Evolutionary conservation across 2,797 vertebrate species (phyloP).

Genomic region (Cossypha polioptera): DNA sequence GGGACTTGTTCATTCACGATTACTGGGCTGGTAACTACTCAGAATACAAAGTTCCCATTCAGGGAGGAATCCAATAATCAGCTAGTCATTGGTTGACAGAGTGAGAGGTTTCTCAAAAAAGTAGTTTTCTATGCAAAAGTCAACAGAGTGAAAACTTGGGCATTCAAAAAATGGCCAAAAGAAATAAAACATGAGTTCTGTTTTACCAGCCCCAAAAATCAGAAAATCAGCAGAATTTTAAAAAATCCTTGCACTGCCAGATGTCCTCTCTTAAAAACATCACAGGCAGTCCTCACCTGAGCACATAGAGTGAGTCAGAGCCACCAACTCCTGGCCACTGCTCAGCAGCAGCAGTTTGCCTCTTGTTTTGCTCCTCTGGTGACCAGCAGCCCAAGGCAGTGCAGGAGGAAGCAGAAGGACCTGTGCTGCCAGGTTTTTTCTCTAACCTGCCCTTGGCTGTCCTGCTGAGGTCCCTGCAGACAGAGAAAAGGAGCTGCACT

Average conservation of each 20-base stretch:
- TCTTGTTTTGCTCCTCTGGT: background rate
- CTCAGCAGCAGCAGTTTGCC: background rate
- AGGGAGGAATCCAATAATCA: background rate
- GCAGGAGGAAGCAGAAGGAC: background rate
- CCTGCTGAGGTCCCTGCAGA: background rate
- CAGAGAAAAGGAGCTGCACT: background rate
- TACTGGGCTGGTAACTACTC: background rate
- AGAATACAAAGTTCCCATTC: background rate
- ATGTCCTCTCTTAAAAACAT: background rate
- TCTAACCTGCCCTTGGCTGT: background rate
- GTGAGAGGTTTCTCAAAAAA: background rate
- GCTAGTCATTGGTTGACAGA: background rate
- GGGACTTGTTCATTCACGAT: background rate
- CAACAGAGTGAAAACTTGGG: background rate
- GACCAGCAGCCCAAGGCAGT: background rate
- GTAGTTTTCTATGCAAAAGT: background rate
- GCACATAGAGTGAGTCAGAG: background rate
- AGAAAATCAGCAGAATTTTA: background rate
- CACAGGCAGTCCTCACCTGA: fast-evolving
- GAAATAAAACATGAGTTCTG: background rate
- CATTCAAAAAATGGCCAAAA: background rate
- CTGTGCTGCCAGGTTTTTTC: background rate
- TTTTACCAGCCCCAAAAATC: background rate
- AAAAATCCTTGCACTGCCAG: background rate
- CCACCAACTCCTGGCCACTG: fast-evolving